Percentiles rank a stretch among this genome's conserved stretches.
These are phyloP conservation scores for Elymnias hypermnestra DNA, from an alignment of 1,140 invertebrate genomes.

Conservation along the genomic window DNA sequence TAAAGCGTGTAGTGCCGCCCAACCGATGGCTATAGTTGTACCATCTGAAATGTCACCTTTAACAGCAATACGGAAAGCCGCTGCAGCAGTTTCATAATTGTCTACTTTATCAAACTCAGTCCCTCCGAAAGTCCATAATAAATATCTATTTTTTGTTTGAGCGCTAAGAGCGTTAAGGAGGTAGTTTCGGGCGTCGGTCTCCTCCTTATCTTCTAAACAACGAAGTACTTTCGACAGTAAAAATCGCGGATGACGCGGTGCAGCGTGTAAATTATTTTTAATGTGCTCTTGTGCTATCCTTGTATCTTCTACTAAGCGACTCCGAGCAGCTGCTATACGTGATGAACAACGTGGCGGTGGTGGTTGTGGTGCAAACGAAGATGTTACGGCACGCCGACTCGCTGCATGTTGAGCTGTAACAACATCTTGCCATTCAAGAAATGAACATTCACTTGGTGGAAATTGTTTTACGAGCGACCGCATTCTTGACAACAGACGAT, in stretches of 20 bases:
- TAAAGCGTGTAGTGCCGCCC: slow-evolving; percentile 57
- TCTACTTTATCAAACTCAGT: slow-evolving; percentile 46
- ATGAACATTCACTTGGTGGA: slow-evolving; percentile 39
- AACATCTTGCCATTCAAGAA: slow-evolving; percentile 50
- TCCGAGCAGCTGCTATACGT: slow-evolving; percentile 36
- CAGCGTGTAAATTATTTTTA: slow-evolving; percentile 36
- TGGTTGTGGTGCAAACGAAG: slow-evolving; percentile 56
- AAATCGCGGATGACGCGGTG: slow-evolving; percentile 36
- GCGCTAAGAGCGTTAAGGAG: slow-evolving; percentile 37
- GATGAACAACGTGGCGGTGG: slow-evolving; percentile 27
- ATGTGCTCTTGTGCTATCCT: slow-evolving; percentile 41
- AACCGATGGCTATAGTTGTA: slow-evolving; percentile 48
- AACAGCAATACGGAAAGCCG: slow-evolving; percentile 54
- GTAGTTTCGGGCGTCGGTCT: slow-evolving; percentile 39
- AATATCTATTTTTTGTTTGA: slow-evolving; percentile 48
- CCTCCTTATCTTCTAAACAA: slow-evolving; percentile 44
- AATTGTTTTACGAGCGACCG: slow-evolving; percentile 56
- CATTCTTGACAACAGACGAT: slow-evolving; percentile 45
- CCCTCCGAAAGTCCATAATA: slow-evolving; percentile 55
- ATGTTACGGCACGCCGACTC: slow-evolving; percentile 49
- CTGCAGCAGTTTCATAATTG: slow-evolving; percentile 30
- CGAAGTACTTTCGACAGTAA: slow-evolving; percentile 45
- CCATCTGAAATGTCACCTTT: slow-evolving; percentile 54
- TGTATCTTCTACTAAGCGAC: slow-evolving; percentile 38
- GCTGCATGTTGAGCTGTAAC: slow-evolving; percentile 56